A percentile compares a stretch with the other conserved stretches of the same genome.
These are phyloP conservation scores for Paramacrobiotus metropolitanus DNA, from an alignment of 1,140 invertebrate genomes.

Conservation along the genomic window DNA sequence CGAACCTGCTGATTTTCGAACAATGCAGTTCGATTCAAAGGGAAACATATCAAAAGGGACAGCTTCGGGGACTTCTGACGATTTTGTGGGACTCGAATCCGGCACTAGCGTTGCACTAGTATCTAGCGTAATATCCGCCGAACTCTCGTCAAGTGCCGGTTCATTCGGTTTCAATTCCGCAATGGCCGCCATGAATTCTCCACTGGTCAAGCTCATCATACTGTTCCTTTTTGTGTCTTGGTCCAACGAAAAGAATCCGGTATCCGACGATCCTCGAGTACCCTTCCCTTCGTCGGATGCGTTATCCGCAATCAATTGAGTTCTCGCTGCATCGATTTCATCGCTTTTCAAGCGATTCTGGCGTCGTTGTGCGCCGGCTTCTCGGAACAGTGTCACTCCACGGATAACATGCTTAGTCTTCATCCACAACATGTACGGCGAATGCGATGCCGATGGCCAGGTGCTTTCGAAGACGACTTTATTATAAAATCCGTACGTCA, in stretches of 20 bases:
- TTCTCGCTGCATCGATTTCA: background rate
- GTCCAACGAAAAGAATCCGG: background rate
- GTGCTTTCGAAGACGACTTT: conserved; percentile 48
- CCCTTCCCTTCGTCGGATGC: background rate
- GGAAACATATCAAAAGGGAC: too few relatives aligned
- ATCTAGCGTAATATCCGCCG: too few relatives aligned
- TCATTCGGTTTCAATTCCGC: background rate
- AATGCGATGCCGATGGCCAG: conserved; percentile 53
- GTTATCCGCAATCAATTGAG: too few relatives aligned
- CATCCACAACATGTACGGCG: conserved; percentile 1
- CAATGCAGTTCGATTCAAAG: too few relatives aligned
- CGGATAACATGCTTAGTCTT: background rate
- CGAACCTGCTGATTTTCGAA: too few relatives aligned
- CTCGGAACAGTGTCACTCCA: background rate
- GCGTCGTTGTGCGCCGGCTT: background rate
- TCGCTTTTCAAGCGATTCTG: background rate
- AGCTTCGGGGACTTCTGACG: too few relatives aligned
- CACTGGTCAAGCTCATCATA: background rate
- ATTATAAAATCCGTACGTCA: conserved; percentile 79
- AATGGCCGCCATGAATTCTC: background rate
- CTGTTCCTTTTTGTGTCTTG: background rate
- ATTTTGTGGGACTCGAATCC: too few relatives aligned
- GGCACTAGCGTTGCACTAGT: too few relatives aligned
- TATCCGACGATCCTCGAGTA: background rate
- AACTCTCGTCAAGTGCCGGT: too few relatives aligned